Conservation (phyloP, 1,140 invertebrate species). For the Drosophila arizonae region DNA sequence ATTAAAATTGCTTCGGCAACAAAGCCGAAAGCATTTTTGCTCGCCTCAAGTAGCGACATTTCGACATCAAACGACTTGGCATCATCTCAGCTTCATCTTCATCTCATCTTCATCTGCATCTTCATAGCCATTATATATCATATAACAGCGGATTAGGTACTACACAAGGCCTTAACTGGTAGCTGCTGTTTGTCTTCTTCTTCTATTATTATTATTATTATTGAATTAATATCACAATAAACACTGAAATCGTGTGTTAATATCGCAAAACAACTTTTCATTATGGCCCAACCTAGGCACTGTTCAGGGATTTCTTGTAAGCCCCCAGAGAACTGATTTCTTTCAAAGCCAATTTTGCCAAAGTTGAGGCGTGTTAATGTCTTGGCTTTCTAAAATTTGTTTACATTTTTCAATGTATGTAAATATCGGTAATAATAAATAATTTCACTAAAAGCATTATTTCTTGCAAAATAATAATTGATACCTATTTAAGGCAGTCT, state of each 20-base stretch:
- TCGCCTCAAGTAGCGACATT: conserved; percentile 64
- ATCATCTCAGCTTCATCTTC: conserved; percentile 35
- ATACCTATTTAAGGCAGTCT: too few species aligned
- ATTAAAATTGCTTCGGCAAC: conserved; percentile 74
- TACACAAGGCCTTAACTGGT: conserved; percentile 16
- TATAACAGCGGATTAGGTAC: conserved; percentile 70
- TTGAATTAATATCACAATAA: conserved; percentile 30
- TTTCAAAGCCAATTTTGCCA: too few species aligned
- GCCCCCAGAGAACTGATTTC: too few species aligned
- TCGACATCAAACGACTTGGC: conserved; percentile 47
- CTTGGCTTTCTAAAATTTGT: not conserved
- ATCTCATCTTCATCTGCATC: conserved; percentile 24
- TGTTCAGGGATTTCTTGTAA: too few species aligned
- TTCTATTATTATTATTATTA: not conserved
- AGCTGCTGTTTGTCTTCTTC: conserved; percentile 1
- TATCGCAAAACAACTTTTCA: too few species aligned
- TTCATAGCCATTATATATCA: conserved; percentile 28
- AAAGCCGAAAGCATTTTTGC: conserved; percentile 35
- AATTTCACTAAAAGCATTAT: too few species aligned
- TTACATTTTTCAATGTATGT: too few species aligned
- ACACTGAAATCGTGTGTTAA: not conserved
- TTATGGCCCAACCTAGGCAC: too few species aligned
- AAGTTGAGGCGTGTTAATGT: not conserved
- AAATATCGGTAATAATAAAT: not conserved
- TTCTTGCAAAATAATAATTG: too few species aligned